phyloP scores from a whole-genome alignment of 2,888 invertebrate species.

The Entomobrya multifasciata region DNA sequence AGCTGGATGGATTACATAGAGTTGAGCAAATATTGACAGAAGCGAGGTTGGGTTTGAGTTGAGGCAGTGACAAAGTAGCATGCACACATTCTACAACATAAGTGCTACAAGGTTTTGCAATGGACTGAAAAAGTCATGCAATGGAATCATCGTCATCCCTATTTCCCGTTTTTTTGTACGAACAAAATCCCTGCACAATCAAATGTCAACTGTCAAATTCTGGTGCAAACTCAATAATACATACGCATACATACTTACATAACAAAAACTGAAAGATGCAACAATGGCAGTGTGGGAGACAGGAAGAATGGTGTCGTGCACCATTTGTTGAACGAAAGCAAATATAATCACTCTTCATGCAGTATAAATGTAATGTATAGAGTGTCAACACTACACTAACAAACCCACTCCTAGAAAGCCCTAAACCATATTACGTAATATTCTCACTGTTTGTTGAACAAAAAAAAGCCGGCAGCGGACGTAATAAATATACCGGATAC shows the following conservation, averaged over 20 bases:
- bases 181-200: slow-evolving; percentile 34
- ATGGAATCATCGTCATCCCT: slow-evolving; percentile 9
- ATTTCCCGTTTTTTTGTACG: slow-evolving; percentile 29
- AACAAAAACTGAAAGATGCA: slow-evolving; percentile 1
- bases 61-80: no score
- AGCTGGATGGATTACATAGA: slow-evolving; percentile 59
- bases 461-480: neutral
- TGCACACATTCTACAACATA: no score
- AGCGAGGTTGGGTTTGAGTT: no score
- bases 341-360: neutral
- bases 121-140: neutral
- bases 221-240: slow-evolving; percentile 2
- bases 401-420: neutral
- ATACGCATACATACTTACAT: neutral
- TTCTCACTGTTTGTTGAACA: neutral
- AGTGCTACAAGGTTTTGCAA: no score
- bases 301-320: no score
- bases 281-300: no score
- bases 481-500: slow-evolving; percentile 33
- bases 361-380: neutral
- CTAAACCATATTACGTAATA: slow-evolving; percentile 14
- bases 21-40: slow-evolving; percentile 61
- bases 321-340: neutral
- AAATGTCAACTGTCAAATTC: slow-evolving; percentile 42
- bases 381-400: slow-evolving; percentile 19